phyloP scores from a whole-genome alignment of 2,888 invertebrate genomes.

The Megamerina dolium region DNA sequence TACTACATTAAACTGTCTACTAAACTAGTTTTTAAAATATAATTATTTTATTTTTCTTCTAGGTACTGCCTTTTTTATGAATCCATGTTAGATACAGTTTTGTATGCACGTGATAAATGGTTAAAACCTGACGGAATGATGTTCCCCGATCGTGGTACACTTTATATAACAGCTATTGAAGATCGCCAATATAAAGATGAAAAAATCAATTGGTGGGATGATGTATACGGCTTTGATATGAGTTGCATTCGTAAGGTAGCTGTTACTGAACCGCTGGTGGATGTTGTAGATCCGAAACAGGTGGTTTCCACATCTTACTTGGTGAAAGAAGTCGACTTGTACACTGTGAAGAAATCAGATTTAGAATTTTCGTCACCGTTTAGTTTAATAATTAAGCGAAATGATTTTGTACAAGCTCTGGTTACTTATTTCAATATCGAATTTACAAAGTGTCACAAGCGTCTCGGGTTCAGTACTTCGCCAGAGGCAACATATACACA shows the following conservation, averaged over 20 bases:
- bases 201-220: conserved; percentile 99
- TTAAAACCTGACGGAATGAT: conserved; percentile 84
- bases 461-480: conserved; percentile 96
- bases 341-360: conserved; percentile 94
- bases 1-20: too few relatives aligned
- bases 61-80: conserved; percentile 90
- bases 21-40: too few relatives aligned
- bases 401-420: conserved; percentile 95
- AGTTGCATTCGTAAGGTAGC: conserved; percentile 96
- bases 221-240: conserved; percentile 99
- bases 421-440: conserved; percentile 99
- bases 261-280: conserved; percentile 95
- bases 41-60: conserved; percentile 8
- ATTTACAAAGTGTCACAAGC: conserved; percentile 98
- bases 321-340: conserved; percentile 95
- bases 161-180: conserved; percentile 90
- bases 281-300: conserved; percentile 98
- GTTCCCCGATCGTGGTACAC: conserved; percentile 88
- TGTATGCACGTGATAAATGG: conserved; percentile 98
- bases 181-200: conserved; percentile 99
- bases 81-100: conserved; percentile 99
- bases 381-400: conserved; percentile 73
- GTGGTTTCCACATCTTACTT: conserved; percentile 93
- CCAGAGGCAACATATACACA: conserved; percentile 98
- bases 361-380: conserved; percentile 87